These are phyloP conservation scores for Metaphire vulgaris DNA, from an alignment of 1,140 invertebrate genomes.

Conservation along the genomic window DNA sequence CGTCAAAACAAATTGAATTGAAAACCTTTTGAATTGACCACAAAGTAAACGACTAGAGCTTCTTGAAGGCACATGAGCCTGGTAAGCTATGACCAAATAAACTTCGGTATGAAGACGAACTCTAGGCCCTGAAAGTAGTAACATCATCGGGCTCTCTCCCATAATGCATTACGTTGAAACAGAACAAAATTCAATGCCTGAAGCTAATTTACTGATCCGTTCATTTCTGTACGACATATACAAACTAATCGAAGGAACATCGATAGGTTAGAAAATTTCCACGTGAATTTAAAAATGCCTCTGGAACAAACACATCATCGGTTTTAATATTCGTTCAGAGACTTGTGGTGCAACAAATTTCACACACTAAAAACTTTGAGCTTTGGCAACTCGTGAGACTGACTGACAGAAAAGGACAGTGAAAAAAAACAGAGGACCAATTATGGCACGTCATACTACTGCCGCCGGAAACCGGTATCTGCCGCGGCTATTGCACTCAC, in stretches of 20 bases:
- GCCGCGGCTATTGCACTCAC: background rate
- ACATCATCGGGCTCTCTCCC: background rate
- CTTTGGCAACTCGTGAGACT: background rate
- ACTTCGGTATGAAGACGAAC: background rate
- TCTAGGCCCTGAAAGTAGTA: slow-evolving; percentile 1
- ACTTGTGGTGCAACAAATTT: background rate
- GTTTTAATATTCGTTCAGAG: background rate
- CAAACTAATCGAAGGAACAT: background rate
- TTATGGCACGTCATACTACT: background rate
- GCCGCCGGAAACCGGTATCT: background rate
- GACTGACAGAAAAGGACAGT: background rate
- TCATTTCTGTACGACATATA: too few species aligned
- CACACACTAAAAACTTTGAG: background rate
- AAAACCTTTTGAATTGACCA: background rate
- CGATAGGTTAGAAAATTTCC: background rate
- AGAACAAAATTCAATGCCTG: background rate
- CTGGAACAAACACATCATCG: background rate
- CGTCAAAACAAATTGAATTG: background rate
- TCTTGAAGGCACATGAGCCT: background rate
- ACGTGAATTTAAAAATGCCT: background rate
- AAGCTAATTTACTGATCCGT: too few species aligned
- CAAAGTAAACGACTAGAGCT: background rate
- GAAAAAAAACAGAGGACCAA: background rate
- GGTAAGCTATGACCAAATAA: background rate
- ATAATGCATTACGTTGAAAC: background rate